Evolutionary conservation across 1,140 invertebrate genomes (phyloP).

Genomic region (Calephelis virginiensis): DNA sequence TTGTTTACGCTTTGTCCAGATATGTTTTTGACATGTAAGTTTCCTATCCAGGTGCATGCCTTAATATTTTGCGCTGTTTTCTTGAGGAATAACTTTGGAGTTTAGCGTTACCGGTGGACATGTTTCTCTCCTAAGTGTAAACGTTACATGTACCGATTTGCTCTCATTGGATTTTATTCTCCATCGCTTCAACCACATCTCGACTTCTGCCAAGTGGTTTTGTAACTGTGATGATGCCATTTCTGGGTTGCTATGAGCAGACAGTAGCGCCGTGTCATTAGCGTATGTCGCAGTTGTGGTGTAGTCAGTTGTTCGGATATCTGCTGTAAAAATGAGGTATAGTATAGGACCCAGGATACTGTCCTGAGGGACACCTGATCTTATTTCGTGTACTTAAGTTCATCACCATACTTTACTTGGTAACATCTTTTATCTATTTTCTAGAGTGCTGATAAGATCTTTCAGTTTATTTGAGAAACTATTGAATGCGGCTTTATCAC

Average conservation of each 20-base stretch:
- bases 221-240: not conserved
- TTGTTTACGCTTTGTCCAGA: too few relatives aligned
- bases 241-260: not conserved
- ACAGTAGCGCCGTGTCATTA: not conserved
- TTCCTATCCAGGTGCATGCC: too few relatives aligned
- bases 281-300: conserved; percentile 23
- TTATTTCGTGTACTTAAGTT: conserved; percentile 6
- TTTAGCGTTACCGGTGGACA: not conserved
- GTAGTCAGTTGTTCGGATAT: conserved; percentile 19
- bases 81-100: not conserved
- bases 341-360: conserved; percentile 23
- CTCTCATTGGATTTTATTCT: not conserved
- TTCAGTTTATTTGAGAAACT: conserved; percentile 25
- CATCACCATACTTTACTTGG: conserved; percentile 16
- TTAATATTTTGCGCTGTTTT: not conserved
- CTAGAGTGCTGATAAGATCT: not conserved
- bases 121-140: not conserved
- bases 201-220: not conserved
- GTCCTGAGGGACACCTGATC: conserved; percentile 24
- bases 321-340: conserved; percentile 24
- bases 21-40: too few relatives aligned
- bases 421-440: conserved; percentile 18
- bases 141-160: not conserved
- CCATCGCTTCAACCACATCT: not conserved
- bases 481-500: too few relatives aligned